Evolutionary conservation across 2,797 vertebrate genomes (phyloP).

Genomic region (Picus viridis): DNA sequence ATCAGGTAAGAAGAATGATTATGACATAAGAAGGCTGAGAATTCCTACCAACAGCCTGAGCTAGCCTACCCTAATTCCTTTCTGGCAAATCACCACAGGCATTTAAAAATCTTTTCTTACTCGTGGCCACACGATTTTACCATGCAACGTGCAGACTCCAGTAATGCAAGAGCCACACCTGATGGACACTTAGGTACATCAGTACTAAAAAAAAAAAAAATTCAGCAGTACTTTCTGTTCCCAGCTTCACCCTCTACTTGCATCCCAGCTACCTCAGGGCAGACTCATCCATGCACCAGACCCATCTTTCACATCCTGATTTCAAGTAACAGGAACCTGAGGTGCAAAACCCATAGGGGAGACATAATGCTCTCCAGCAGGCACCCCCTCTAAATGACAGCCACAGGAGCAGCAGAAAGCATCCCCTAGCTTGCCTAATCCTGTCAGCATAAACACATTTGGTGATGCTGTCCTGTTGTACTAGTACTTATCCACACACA

Average conservation of each 20-base stretch:
- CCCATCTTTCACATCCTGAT: rapidly evolving
- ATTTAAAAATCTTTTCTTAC: background rate
- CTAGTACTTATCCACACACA: background rate
- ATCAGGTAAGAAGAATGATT: background rate
- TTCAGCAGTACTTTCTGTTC: background rate
- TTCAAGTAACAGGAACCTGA: background rate
- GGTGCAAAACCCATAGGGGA: background rate
- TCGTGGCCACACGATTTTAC: background rate
- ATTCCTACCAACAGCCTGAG: background rate
- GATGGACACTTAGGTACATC: background rate
- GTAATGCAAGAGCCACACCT: slow-evolving; percentile 20
- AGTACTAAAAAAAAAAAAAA: background rate
- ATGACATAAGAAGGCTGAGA: background rate
- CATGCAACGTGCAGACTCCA: background rate
- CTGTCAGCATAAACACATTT: background rate
- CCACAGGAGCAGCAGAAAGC: background rate
- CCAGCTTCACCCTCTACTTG: background rate
- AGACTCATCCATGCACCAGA: background rate
- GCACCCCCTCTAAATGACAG: background rate
- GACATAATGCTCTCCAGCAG: rapidly evolving
- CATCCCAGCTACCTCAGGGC: background rate
- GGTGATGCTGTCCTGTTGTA: background rate
- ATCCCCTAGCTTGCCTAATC: background rate
- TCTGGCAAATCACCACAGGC: background rate
- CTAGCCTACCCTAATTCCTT: background rate